Percentiles rank a stretch among this genome's conserved stretches.
phyloP scores from a whole-genome alignment of 2,888 invertebrate genomes.

The Pammene fasciana region DNA sequence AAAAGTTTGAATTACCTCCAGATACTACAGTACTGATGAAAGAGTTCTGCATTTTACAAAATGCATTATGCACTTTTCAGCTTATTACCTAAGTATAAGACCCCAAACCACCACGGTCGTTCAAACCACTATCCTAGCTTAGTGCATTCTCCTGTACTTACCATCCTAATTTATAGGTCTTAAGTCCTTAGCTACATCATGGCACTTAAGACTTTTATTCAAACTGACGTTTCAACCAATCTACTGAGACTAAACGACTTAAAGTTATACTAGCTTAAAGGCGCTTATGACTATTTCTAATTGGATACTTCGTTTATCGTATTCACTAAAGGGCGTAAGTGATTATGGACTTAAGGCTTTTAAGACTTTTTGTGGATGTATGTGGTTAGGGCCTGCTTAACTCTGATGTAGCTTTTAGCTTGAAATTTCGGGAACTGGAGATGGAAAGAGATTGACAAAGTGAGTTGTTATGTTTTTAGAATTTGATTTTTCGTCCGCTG shows the following conservation, averaged over 20 bases:
- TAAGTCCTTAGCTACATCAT: neutral
- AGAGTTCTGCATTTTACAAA: neutral
- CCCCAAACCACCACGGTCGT: constrained; percentile 6
- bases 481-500: neutral
- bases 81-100: neutral
- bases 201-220: neutral
- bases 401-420: constrained; percentile 16
- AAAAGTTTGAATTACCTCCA: too few relatives aligned
- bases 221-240: neutral
- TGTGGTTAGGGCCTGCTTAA: constrained; percentile 8
- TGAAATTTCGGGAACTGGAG: constrained; percentile 13
- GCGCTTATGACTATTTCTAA: neutral
- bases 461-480: neutral
- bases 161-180: neutral
- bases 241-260: neutral
- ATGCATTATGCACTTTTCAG: neutral
- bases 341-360: neutral
- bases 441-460: constrained; percentile 5
- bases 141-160: constrained; percentile 17
- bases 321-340: neutral
- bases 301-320: neutral
- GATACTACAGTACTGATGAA: too few relatives aligned
- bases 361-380: neutral
- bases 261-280: neutral
- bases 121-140: constrained; percentile 13